Evolutionary conservation across 1,140 invertebrate genomes (phyloP).

Genomic region (Odontomachus brunneus): DNA sequence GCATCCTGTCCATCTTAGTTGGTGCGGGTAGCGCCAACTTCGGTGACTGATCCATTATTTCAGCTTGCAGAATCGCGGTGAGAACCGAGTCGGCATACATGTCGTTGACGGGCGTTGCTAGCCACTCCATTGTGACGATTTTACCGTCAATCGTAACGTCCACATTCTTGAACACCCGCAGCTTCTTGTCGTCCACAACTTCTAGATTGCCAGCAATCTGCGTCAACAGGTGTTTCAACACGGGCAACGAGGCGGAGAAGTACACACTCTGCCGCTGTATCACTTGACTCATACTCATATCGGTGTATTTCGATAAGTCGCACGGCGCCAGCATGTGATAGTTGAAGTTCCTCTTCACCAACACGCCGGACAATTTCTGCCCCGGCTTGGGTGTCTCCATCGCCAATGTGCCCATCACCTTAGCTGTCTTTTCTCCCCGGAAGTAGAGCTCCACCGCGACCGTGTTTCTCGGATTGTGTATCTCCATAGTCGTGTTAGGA

Average conservation of each 20-base stretch:
- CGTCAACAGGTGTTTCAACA: constrained; percentile 93
- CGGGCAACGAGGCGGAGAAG: constrained; percentile 91
- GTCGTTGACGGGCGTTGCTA: constrained; percentile 97
- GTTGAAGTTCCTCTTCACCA: constrained; percentile 99
- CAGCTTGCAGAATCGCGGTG: constrained; percentile 92
- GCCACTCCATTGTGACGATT: constrained; percentile 96
- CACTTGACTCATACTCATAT: constrained; percentile 96
- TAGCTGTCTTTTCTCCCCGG: constrained; percentile 98
- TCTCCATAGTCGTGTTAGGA: constrained; percentile 93
- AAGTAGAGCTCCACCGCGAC: constrained; percentile 97
- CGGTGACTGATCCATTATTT: constrained; percentile 88
- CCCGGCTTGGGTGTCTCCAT: constrained; percentile 92
- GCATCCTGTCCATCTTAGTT: constrained; percentile 92
- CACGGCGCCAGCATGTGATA: constrained; percentile 97
- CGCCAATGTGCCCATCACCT: constrained; percentile 97
- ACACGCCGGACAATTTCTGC: constrained; percentile 94
- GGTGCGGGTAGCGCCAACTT: constrained; percentile 87
- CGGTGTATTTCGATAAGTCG: constrained; percentile 98
- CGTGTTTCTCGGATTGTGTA: constrained; percentile 99
- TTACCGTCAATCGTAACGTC: constrained; percentile 94
- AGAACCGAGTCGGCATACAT: constrained; percentile 99
- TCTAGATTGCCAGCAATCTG: constrained; percentile 94
- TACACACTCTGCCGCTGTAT: constrained; percentile 95
- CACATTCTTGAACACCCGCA: constrained; percentile 92
- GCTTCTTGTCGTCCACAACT: constrained; percentile 90